Base-by-base conservation (phyloP, 2,113 vertebrate species). In the Maccullochella peelii region DNA sequence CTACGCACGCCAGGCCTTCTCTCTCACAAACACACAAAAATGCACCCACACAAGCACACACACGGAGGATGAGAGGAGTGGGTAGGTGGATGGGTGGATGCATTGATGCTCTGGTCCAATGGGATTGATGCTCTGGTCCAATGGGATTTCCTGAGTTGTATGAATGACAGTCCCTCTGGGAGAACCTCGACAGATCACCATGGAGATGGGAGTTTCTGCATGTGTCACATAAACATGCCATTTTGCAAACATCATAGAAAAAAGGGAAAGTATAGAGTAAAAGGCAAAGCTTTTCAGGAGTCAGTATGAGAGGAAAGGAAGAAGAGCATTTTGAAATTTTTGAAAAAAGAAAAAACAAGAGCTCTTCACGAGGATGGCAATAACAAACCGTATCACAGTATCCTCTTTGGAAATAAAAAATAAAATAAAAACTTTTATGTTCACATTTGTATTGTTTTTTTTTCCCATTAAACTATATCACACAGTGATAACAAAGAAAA, bases 401-500 rank as follows among this genome's bases (percentile, higher is more conserved):
- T 94, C 87, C 91, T 92, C 90, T 95, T 92, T 89, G 84, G 65
- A 93, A 88, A 86, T 61, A 8, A 75, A 88, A 93, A 80, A 83
- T 40, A 23, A 63, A 85, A 81, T 83, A 66, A 75, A 88, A 76
- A 72, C 33, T 67, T 82, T 83, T 87, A 83, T 90, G 21, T 42
- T 94, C 88, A 94, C 90, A 90, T 94, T 92, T 91, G 82, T 85
- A 74, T 81, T 72, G 52, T 90, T 83, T 83, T 79, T 70, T 76
- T 91, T 93, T 90, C 93, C 88, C 89, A 90, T 84, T 91, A 92
- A 93, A 95, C 93, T 89, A 94, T 95, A 94, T 95, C 94, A 95
- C 94, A 94, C 93, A 95, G 93, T 94, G 94, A 95, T 95, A 95
- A 95, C 90, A 49, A 93, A 93, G 91, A 94, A 92, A 93, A 89